A percentile compares a stretch with the other conserved stretches of the same genome.
Conservation (phyloP, 2,113 vertebrate genomes). For the Neogobius melanostomus region DNA sequence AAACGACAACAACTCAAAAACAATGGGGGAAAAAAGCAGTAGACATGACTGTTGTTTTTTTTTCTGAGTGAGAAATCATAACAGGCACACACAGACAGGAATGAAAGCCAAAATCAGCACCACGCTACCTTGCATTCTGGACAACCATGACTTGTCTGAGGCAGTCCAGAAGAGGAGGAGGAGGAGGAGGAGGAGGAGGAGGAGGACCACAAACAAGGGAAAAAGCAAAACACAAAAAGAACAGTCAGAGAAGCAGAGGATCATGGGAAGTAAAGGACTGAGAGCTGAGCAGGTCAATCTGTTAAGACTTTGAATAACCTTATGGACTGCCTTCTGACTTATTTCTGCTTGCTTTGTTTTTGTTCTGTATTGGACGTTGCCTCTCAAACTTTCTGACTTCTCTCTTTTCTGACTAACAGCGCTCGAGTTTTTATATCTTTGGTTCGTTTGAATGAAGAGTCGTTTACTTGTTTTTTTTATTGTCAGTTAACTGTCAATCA, state of each 20-base stretch:
- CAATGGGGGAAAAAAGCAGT: constrained; percentile 49
- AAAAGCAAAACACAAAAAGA: constrained; percentile 72
- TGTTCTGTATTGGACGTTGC: too few species aligned
- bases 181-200: constrained; percentile 77
- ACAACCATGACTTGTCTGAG: constrained; percentile 99
- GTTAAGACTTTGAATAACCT: too few species aligned
- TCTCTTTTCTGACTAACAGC: too few species aligned
- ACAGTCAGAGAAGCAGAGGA: constrained; percentile 75
- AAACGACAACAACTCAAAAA: constrained; percentile 54
- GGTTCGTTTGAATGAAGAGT: too few species aligned
- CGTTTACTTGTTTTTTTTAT: too few species aligned
- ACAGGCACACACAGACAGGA: constrained; percentile 43
- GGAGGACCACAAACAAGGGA: constrained; percentile 78
- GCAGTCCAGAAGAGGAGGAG: constrained; percentile 81
- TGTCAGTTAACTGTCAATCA: too few species aligned
- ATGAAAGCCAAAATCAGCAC: constrained; percentile 71
- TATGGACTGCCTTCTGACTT: too few species aligned
- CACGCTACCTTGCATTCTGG: constrained; percentile 97
- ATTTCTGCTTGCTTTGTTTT: too few species aligned
- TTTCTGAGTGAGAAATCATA: constrained; percentile 11
- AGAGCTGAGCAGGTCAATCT: constrained; percentile 44
- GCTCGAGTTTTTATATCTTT: too few species aligned
- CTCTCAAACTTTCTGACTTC: too few species aligned
- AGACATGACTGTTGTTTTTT: constrained; percentile 24
- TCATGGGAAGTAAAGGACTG: constrained; percentile 67